These are phyloP conservation scores for Choloepus didactylus DNA, from an alignment of 2,797 vertebrate genomes.

Conservation along the genomic window DNA sequence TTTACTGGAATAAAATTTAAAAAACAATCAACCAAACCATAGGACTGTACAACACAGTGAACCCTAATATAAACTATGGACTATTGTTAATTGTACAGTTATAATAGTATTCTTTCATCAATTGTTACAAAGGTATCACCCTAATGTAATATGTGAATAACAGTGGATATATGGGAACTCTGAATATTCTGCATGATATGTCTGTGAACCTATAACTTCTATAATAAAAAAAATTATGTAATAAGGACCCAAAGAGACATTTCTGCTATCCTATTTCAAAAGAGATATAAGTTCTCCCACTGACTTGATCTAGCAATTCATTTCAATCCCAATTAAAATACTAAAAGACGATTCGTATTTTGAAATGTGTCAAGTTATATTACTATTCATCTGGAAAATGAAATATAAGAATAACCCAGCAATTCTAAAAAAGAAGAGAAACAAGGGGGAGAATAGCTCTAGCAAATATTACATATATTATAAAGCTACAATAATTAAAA, in stretches of 20 bases:
- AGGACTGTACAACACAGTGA: too few relatives aligned
- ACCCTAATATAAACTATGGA: too few relatives aligned
- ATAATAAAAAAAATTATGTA: too few relatives aligned
- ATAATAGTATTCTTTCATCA: too few relatives aligned
- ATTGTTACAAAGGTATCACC: too few relatives aligned
- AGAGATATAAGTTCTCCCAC: neutral
- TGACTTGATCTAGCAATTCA: neutral
- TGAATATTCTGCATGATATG: too few relatives aligned
- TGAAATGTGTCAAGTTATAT: constrained; percentile 15
- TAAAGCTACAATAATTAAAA: neutral
- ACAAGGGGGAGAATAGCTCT: neutral
- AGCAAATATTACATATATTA: neutral
- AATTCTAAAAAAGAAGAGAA: constrained; percentile 19
- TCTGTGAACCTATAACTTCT: too few relatives aligned
- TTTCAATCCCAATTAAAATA: constrained; percentile 15
- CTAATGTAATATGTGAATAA: too few relatives aligned
- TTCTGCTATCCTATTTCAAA: constrained; percentile 1
- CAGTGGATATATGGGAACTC: too few relatives aligned
- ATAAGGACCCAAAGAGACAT: neutral
- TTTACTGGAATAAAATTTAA: too few relatives aligned
- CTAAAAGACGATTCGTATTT: neutral
- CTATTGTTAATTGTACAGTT: too few relatives aligned
- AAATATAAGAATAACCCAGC: neutral
- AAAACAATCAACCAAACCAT: too few relatives aligned
- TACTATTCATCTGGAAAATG: constrained; percentile 30